These are phyloP conservation scores for Ganaspis brasiliensis DNA, from an alignment of 2,888 invertebrate genomes.

Conservation along the genomic window DNA sequence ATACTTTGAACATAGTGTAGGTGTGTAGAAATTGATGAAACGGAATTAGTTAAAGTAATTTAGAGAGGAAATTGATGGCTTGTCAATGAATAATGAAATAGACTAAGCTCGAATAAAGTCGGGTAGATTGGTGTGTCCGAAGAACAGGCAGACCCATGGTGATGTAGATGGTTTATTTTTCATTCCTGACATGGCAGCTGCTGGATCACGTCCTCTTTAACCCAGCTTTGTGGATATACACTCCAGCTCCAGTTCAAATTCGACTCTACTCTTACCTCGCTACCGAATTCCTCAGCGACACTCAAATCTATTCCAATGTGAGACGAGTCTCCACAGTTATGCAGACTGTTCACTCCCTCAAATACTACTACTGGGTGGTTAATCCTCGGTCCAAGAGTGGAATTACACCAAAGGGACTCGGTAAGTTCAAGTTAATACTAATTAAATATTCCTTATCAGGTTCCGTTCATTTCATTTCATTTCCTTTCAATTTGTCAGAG, in stretches of 20 bases:
- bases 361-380: constrained; percentile 99
- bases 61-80: constrained; percentile 10
- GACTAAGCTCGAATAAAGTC: constrained; percentile 70
- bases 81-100: not conserved
- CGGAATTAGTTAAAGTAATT: too few relatives aligned
- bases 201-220: constrained; percentile 99
- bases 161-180: constrained; percentile 94
- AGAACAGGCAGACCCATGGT: constrained; percentile 82
- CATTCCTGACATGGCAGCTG: constrained; percentile 96
- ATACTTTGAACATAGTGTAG: too few relatives aligned
- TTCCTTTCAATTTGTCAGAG: not conserved
- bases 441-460: not conserved
- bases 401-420: constrained; percentile 96
- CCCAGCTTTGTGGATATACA: constrained; percentile 99
- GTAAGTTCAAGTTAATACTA: constrained; percentile 83
- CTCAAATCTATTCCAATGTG: constrained; percentile 98
- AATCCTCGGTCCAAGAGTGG: constrained; percentile 97
- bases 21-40: not conserved
- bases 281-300: constrained; percentile 98
- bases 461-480: constrained; percentile 5
- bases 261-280: constrained; percentile 98
- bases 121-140: constrained; percentile 79
- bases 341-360: constrained; percentile 98
- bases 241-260: constrained; percentile 97
- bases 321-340: constrained; percentile 97